Conservation (phyloP, 2,113 vertebrate genomes). For the Sus scrofa region DNA sequence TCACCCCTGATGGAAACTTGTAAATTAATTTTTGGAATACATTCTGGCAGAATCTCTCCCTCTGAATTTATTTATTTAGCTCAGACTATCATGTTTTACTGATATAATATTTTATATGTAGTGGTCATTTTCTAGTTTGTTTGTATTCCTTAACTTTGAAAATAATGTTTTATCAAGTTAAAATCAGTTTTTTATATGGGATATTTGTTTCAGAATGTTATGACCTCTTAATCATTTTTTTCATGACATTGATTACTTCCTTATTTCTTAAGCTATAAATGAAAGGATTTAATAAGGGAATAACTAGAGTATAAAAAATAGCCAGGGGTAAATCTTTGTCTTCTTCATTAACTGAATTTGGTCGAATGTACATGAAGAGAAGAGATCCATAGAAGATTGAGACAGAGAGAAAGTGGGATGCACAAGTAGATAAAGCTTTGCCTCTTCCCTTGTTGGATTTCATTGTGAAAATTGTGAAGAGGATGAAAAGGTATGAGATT, state of each 20-base stretch:
- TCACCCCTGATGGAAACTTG: neutral
- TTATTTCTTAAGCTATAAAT: slow-evolving; percentile 81
- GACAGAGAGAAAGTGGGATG: slow-evolving; percentile 63
- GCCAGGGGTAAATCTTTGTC: slow-evolving; percentile 52
- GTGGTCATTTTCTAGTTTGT: neutral
- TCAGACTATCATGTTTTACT: neutral
- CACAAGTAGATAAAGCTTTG: slow-evolving; percentile 72
- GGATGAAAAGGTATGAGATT: slow-evolving; percentile 64
- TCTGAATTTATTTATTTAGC: neutral
- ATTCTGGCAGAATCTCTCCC: neutral
- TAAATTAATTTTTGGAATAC: neutral
- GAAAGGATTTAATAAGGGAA: slow-evolving; percentile 73
- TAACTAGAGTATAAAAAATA: slow-evolving; percentile 70
- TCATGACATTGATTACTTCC: slow-evolving; percentile 60
- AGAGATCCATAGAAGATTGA: slow-evolving; percentile 66
- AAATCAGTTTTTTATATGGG: neutral
- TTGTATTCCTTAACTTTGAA: neutral
- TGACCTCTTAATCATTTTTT: neutral
- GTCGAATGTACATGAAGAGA: slow-evolving; percentile 48
- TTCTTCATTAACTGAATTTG: neutral
- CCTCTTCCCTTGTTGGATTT: slow-evolving; percentile 51
- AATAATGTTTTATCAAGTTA: neutral
- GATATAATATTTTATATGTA: neutral
- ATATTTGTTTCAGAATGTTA: neutral
- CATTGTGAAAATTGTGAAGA: slow-evolving; percentile 62